A percentile compares a stretch with the other conserved stretches of the same genome.
These are phyloP conservation scores for Archips crataeganus DNA, from an alignment of 2,888 invertebrate species.

Conservation along the genomic window DNA sequence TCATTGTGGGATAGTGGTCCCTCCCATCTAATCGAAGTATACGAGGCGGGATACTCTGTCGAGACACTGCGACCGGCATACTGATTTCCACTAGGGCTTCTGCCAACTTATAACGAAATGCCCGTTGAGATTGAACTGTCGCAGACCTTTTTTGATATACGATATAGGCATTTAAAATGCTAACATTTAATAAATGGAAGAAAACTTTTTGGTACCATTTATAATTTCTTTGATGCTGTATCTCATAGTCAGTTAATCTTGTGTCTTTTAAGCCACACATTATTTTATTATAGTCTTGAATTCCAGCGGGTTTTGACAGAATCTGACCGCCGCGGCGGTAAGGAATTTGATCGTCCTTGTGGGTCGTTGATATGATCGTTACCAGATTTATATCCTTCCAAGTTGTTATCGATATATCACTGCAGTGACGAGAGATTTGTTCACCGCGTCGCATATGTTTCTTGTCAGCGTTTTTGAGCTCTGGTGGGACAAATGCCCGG, in stretches of 20 bases:
- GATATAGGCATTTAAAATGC: slow-evolving; percentile 37
- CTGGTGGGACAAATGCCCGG: slow-evolving; percentile 15
- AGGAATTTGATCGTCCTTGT: slow-evolving; percentile 43
- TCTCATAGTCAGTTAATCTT: slow-evolving; percentile 45
- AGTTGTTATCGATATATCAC: slow-evolving; percentile 27
- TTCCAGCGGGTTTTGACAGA: slow-evolving; percentile 7
- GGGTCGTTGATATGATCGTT: slow-evolving; percentile 33
- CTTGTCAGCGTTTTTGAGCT: slow-evolving; percentile 21
- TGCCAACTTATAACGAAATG: slow-evolving; percentile 9
- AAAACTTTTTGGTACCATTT: slow-evolving; percentile 47
- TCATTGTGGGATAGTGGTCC: slow-evolving; percentile 11
- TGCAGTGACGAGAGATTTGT: slow-evolving; percentile 32
- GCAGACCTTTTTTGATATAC: slow-evolving; percentile 8
- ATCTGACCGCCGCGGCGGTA: not conserved
- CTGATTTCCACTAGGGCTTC: not conserved
- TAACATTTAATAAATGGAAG: slow-evolving; percentile 38
- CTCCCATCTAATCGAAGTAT: slow-evolving; percentile 4
- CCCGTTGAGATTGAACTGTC: not conserved
- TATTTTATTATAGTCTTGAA: slow-evolving; percentile 46
- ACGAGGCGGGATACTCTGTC: not conserved
- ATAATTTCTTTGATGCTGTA: slow-evolving; percentile 44
- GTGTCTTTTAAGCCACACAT: slow-evolving; percentile 51
- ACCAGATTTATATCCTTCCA: slow-evolving; percentile 34
- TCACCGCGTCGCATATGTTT: slow-evolving; percentile 11
- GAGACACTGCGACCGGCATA: slow-evolving; percentile 8